Base-by-base conservation (phyloP, 1,140 invertebrate genomes). In the Nilaparvata lugens region DNA sequence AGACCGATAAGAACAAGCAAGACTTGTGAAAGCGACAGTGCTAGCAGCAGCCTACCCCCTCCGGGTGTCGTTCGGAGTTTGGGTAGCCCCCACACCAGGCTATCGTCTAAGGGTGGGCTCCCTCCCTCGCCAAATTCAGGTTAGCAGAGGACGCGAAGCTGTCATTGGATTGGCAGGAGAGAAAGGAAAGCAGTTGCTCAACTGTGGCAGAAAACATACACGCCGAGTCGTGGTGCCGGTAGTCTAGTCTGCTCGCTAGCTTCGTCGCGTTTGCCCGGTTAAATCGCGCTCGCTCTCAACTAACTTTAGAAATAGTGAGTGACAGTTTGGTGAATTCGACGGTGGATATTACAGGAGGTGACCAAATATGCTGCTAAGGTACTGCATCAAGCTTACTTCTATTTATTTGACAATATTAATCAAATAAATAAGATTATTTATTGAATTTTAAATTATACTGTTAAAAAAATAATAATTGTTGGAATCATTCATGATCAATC, bases 141-240 rank as follows among this genome's bases (percentile, higher is more conserved):
- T 48, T 48, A 48, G 21, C 45, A 11, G 45, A n/a, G n/a, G n/a
- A 11, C 21, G 16, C 45, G 45, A 45, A 3, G 45, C 21, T 48
- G 45, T 48, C 45, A 48, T 48, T 48, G 45, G 16, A 48, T 48
- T 48, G 45, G 16, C 45, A 48, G 16, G 21, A 48, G 45, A 48
- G 45, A 48, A 48, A 48, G 45, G 45, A 48, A 48, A 48, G 45
- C 45, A 1, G 45, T 48, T 48, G 21, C 45, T 48, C 45, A 48
- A 48, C 45, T 48, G 16, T 14, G 14, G 16, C 45, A 48, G 45
- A 48, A 48, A 48, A 48, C 21, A 48, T 23, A 48, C 21, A 48
- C 45, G 16, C 38, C 38, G 9, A 9, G n/a, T 11, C 45, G 16
- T 19, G 13, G 45, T 48, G 21, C 45, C 45, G 45, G 45, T 18